Percentiles rank a stretch among this genome's conserved stretches.
Conservation (phyloP, 2,888 invertebrate species). For the Liodrosophila aerea region DNA sequence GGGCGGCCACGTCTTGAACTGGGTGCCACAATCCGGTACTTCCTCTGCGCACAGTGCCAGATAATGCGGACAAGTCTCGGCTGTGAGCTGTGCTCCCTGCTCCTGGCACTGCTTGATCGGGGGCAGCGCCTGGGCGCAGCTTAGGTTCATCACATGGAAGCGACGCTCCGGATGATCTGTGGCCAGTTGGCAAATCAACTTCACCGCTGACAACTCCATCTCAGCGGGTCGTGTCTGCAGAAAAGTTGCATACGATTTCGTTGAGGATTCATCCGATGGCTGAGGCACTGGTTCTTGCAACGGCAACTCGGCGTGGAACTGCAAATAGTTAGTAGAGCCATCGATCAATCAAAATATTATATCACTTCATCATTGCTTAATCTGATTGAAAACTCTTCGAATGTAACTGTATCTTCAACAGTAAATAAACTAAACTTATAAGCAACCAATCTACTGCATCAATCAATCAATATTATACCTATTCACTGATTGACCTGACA, state of each 20-base stretch:
- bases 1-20: slow-evolving; percentile 89
- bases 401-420: no score
- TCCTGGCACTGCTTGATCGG: slow-evolving; percentile 83
- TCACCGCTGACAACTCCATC: slow-evolving; percentile 87
- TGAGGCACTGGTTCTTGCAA: slow-evolving; percentile 70
- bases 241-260: slow-evolving; percentile 86
- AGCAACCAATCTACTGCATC: no score
- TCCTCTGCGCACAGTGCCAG: slow-evolving; percentile 86
- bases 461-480: no score
- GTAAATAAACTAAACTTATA: no score
- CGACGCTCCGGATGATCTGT: slow-evolving; percentile 69
- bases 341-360: no score
- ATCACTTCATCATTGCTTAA: neutral
- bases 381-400: no score
- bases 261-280: slow-evolving; percentile 81
- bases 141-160: slow-evolving; percentile 88
- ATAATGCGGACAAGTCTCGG: slow-evolving; percentile 90
- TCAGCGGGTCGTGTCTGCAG: slow-evolving; percentile 85
- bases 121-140: slow-evolving; percentile 85
- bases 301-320: slow-evolving; percentile 89
- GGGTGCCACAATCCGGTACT: slow-evolving; percentile 86
- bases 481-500: no score
- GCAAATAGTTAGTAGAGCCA: slow-evolving; percentile 53
- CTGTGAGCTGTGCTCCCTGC: slow-evolving; percentile 85
- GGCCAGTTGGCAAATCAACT: slow-evolving; percentile 85